A percentile compares a stretch with the other conserved stretches of the same genome.
Evolutionary conservation across 2,113 vertebrate genomes (phyloP).

Genomic region (Macquaria ambigua): DNA sequence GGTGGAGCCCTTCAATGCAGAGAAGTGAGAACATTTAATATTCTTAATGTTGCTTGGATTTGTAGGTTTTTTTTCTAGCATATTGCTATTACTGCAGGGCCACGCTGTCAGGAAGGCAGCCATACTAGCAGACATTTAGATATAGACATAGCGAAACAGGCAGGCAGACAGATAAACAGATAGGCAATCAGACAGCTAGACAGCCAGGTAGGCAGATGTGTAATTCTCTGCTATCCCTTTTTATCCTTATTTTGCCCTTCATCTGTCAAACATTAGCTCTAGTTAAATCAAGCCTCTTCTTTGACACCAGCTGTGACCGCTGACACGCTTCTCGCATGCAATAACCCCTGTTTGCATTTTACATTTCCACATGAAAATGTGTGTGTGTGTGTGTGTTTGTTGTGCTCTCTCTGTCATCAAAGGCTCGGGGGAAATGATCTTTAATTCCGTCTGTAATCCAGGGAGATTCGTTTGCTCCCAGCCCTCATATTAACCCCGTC

Average conservation of each 20-base stretch:
- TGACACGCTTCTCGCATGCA: constrained; percentile 73
- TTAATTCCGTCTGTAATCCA: constrained; percentile 80
- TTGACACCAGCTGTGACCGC: constrained; percentile 62
- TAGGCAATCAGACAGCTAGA: constrained; percentile 1
- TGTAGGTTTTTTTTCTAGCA: neutral
- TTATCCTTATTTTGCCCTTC: constrained; percentile 34
- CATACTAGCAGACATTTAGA: neutral
- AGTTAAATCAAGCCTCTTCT: constrained; percentile 50
- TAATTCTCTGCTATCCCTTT: constrained; percentile 43
- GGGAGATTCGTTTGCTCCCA: constrained; percentile 62
- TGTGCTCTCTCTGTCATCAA: constrained; percentile 75
- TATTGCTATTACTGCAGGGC: neutral
- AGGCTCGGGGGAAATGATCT: constrained; percentile 78
- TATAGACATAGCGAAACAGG: neutral
- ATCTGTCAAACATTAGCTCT: constrained; percentile 67
- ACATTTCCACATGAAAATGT: constrained; percentile 51
- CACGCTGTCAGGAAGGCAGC: neutral
- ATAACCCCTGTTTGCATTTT: constrained; percentile 62
- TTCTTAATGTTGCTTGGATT: neutral
- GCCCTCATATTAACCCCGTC: constrained; percentile 77
- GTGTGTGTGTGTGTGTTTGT: constrained; percentile 41
- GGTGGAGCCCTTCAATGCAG: neutral
- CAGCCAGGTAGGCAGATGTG: constrained; percentile 30
- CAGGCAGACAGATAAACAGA: constrained; percentile 22
- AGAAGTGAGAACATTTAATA: neutral